Percentiles rank a stretch among this genome's conserved stretches.
Evolutionary conservation across 2,797 vertebrate genomes (phyloP).

Genomic region (Poliocrania exsul): DNA sequence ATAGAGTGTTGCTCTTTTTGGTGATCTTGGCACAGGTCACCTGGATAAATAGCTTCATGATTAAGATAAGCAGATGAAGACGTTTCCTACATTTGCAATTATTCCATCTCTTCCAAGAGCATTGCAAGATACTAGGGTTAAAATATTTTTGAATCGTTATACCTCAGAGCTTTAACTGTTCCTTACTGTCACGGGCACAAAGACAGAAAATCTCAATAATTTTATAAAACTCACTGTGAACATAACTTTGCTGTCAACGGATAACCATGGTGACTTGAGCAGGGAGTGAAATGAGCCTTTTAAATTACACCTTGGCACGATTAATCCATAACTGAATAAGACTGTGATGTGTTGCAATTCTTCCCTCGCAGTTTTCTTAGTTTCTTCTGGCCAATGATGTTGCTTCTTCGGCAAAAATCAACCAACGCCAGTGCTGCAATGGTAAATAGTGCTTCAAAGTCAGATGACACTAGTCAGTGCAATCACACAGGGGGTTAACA

Average conservation of each 20-base stretch:
- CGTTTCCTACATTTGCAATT: background rate
- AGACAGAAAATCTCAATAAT: background rate
- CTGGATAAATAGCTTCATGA: background rate
- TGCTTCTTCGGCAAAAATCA: background rate
- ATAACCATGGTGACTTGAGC: background rate
- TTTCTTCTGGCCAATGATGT: background rate
- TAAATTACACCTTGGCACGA: background rate
- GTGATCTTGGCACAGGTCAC: background rate
- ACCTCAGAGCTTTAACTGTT: background rate
- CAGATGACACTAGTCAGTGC: background rate
- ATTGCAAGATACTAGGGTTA: background rate
- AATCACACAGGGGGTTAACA: background rate
- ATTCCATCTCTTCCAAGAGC: background rate
- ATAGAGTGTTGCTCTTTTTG: background rate
- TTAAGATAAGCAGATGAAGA: slow-evolving; percentile 34
- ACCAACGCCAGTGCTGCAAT: background rate
- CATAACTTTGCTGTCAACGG: background rate
- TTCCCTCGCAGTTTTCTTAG: background rate
- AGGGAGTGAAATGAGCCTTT: background rate
- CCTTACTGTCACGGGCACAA: background rate
- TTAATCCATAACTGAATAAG: background rate
- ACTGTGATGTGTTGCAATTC: background rate
- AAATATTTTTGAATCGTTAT: background rate
- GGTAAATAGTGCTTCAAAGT: background rate
- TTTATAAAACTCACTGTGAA: background rate